A percentile compares a stretch with the other conserved stretches of the same genome.
Evolutionary conservation across 2,797 vertebrate genomes (phyloP).

Genomic region (Merluccius polli): DNA sequence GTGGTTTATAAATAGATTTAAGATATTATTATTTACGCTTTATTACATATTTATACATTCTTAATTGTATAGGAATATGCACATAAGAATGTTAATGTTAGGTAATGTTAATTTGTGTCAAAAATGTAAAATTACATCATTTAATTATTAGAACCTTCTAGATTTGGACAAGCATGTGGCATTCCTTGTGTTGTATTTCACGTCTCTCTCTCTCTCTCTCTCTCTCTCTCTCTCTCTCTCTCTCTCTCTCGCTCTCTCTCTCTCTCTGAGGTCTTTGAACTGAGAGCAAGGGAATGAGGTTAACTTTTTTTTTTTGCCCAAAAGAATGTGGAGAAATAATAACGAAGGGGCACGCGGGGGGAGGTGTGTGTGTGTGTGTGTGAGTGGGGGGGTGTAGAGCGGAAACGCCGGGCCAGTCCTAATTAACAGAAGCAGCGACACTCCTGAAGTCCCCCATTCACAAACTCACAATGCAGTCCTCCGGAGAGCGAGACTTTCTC

Average conservation of each 20-base stretch:
- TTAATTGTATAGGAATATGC: not conserved
- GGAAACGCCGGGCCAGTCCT: constrained; percentile 75
- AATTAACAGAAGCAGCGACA: constrained; percentile 81
- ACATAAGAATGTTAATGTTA: not conserved
- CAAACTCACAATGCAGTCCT: constrained; percentile 78
- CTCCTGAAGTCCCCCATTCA: constrained; percentile 81
- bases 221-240: not conserved
- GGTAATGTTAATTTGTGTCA: not conserved
- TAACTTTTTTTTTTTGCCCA: constrained; percentile 52
- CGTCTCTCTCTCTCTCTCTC: not conserved
- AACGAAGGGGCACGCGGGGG: constrained; percentile 73
- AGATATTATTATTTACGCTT: not conserved
- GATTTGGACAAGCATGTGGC: too few relatives aligned
- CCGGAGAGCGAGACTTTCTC: constrained; percentile 81
- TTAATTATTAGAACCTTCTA: not conserved
- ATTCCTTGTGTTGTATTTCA: too few relatives aligned
- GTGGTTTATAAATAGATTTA: too few relatives aligned
- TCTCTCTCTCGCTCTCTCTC: constrained; percentile 21
- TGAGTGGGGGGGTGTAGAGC: constrained; percentile 36
- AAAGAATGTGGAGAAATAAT: constrained; percentile 74
- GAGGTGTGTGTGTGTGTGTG: too few relatives aligned
- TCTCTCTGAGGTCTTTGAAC: constrained; percentile 67
- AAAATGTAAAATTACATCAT: not conserved
- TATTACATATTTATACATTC: not conserved
- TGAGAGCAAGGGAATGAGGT: constrained; percentile 62